phyloP scores from a whole-genome alignment of 2,888 invertebrate genomes.

The Sepiola atlantica region DNA sequence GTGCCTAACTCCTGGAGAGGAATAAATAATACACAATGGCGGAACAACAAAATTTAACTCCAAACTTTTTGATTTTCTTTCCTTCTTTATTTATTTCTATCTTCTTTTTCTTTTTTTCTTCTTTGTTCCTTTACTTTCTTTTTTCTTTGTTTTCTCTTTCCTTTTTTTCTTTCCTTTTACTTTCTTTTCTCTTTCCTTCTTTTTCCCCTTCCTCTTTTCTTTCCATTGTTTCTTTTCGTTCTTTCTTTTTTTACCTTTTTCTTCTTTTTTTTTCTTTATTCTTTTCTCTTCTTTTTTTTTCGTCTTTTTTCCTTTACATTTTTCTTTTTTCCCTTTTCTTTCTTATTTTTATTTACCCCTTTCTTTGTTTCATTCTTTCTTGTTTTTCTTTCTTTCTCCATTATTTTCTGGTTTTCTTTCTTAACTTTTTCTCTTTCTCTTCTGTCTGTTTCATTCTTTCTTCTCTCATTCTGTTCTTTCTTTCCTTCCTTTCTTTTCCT shows the following conservation, averaged over 20 bases:
- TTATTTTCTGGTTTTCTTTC: background rate
- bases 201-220: background rate
- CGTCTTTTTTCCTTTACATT: background rate
- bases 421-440: background rate
- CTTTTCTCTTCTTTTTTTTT: background rate
- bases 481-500: background rate
- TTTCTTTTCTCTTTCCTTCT: background rate
- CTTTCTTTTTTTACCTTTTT: background rate
- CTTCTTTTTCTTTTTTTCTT: background rate
- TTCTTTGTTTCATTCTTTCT: background rate
- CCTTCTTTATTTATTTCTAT: too few species aligned
- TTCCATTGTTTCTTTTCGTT: background rate
- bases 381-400: background rate
- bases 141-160: too few species aligned
- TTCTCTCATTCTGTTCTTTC: background rate
- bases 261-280: background rate
- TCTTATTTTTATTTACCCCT: background rate
- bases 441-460: background rate
- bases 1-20: too few species aligned
- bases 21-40: too few species aligned
- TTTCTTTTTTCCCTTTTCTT: background rate
- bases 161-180: background rate
- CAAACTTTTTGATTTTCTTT: background rate
- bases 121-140: too few species aligned
- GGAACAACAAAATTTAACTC: background rate